Evolutionary conservation across 1,140 invertebrate genomes (phyloP).

Genomic region (Drusus annulatus): DNA sequence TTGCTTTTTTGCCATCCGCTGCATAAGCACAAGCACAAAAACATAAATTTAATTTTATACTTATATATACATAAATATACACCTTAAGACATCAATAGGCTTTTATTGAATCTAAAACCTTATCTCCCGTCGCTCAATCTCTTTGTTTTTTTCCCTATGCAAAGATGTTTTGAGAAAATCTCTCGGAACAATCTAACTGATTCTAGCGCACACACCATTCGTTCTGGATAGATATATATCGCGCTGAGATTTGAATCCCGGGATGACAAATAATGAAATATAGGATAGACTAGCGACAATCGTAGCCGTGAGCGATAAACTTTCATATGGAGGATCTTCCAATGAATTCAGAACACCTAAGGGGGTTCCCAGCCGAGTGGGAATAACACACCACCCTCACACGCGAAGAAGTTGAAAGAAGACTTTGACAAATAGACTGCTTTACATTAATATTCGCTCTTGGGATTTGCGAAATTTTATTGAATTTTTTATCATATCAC

Average conservation of each 20-base stretch:
- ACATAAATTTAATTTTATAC: no score
- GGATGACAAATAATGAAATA: conserved; percentile 37
- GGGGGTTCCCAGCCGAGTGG: conserved; percentile 16
- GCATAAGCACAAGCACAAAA: no score
- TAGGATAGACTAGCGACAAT: conserved; percentile 44
- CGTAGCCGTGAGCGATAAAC: conserved; percentile 15
- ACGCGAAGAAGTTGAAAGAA: conserved; percentile 7
- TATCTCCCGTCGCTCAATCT: no score
- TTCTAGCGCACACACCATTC: no score
- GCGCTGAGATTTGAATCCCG: conserved; percentile 25
- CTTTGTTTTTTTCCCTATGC: no score
- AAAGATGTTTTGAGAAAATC: no score
- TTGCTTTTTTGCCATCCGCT: no score
- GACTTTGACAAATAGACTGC: conserved; percentile 43
- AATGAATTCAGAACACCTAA: neutral
- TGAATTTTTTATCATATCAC: conserved; percentile 41
- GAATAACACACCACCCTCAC: conserved; percentile 16
- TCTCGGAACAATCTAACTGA: no score
- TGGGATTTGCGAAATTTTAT: conserved; percentile 44
- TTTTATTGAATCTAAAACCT: no score
- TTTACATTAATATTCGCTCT: conserved; percentile 42
- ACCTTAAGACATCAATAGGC: no score
- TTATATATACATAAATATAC: no score
- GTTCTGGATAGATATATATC: no score
- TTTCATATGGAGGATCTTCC: neutral